Conservation (phyloP, 2,113 vertebrate genomes). For the Stomatorhinus ivindoensis region DNA sequence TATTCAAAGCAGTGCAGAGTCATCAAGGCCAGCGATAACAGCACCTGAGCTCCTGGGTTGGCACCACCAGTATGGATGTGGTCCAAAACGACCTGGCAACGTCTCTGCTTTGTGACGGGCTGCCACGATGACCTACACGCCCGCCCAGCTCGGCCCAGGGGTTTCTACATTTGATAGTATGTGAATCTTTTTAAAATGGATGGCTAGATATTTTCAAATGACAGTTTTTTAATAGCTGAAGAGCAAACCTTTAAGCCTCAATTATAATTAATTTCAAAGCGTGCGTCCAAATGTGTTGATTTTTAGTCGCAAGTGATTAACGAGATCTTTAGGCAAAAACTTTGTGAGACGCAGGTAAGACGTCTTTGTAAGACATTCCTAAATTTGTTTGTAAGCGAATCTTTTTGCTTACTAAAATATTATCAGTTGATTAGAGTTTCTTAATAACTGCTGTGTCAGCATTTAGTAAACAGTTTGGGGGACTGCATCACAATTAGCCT, state of each 20-base stretch:
- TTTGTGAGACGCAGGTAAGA: too few relatives aligned
- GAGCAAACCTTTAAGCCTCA: neutral
- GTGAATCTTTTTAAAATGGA: neutral
- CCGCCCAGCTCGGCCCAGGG: neutral
- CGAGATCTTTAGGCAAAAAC: neutral
- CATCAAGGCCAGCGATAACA: neutral
- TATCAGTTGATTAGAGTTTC: neutral
- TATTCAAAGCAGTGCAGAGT: neutral
- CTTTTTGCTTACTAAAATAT: neutral
- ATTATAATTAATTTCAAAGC: neutral
- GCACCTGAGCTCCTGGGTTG: neutral
- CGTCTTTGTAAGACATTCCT: neutral
- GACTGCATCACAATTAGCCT: neutral
- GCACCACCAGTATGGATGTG: neutral
- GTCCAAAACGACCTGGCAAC: neutral
- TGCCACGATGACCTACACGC: neutral
- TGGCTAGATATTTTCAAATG: neutral
- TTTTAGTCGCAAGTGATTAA: neutral
- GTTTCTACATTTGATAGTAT: neutral
- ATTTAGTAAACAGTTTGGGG: neutral
- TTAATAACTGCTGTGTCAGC: neutral
- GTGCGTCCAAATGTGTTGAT: neutral
- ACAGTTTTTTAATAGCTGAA: neutral
- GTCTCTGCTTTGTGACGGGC: neutral
- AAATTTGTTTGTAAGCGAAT: neutral